Percentiles rank a stretch among this genome's conserved stretches.
These are phyloP conservation scores for Chloroclystis v-ata DNA, from an alignment of 2,888 invertebrate species.

Conservation along the genomic window DNA sequence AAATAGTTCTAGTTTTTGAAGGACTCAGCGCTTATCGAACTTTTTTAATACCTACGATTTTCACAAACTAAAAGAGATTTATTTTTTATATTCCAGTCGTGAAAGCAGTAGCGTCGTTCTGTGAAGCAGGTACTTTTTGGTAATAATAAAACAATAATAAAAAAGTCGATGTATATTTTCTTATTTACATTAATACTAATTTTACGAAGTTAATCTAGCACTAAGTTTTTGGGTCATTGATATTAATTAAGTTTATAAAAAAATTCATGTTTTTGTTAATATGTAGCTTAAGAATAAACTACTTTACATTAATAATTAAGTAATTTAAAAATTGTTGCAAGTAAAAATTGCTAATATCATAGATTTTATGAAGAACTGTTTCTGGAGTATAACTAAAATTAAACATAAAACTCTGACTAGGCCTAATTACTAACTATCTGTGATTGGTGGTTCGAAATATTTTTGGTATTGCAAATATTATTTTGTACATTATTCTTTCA, in stretches of 20 bases:
- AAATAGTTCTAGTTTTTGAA: too few relatives aligned
- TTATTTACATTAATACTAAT: conserved; percentile 35
- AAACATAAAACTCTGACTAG: conserved; percentile 42
- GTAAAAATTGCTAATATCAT: not conserved
- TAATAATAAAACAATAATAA: conserved; percentile 7
- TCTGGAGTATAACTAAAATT: not conserved
- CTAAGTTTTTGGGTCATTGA: conserved; percentile 31
- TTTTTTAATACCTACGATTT: too few relatives aligned
- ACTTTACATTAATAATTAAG: not conserved
- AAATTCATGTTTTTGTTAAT: too few relatives aligned
- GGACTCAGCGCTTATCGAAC: too few relatives aligned
- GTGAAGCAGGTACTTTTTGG: too few relatives aligned
- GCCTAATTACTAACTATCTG: conserved; percentile 46
- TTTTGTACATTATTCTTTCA: conserved; percentile 11
- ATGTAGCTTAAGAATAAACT: not conserved
- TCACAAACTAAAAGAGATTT: too few relatives aligned
- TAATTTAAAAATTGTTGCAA: conserved; percentile 9
- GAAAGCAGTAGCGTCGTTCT: too few relatives aligned
- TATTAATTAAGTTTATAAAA: not conserved
- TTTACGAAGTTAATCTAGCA: conserved; percentile 22
- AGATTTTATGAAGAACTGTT: not conserved
- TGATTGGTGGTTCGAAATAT: conserved; percentile 66
- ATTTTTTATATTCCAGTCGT: too few relatives aligned
- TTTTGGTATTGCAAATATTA: conserved; percentile 63
- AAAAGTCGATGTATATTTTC: conserved; percentile 54